Percentiles rank a stretch among this genome's conserved stretches.
Conservation (phyloP, 2,113 vertebrate species). For the Uria aalge region DNA sequence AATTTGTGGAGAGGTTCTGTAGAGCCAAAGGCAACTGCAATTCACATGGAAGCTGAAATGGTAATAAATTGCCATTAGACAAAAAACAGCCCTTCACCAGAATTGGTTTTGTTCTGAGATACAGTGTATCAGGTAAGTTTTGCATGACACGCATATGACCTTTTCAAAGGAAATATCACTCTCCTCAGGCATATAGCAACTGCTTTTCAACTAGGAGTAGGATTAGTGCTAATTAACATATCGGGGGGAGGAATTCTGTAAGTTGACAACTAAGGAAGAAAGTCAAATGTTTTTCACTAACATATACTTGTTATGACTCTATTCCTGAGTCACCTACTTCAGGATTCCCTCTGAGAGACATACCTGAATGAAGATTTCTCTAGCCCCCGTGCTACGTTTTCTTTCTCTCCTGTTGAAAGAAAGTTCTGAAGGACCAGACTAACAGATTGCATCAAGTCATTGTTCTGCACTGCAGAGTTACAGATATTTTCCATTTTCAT, state of each 20-base stretch:
- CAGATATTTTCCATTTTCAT: neutral
- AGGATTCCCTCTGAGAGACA: neutral
- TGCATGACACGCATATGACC: rapidly evolving
- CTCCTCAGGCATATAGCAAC: neutral
- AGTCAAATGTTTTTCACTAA: neutral
- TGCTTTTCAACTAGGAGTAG: neutral
- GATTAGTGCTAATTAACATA: neutral
- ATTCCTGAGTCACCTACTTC: neutral
- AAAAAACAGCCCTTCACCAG: neutral
- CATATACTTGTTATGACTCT: neutral
- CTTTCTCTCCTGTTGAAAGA: neutral
- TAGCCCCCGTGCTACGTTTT: neutral
- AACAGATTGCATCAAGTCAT: neutral
- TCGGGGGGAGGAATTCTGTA: neutral
- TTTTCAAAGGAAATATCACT: neutral
- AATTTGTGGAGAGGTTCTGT: neutral
- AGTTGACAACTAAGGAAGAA: neutral
- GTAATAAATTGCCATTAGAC: neutral
- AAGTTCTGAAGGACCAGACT: neutral
- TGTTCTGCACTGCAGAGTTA: neutral
- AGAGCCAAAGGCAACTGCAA: neutral
- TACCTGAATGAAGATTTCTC: neutral
- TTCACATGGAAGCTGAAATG: neutral
- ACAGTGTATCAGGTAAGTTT: neutral
- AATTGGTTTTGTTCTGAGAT: neutral